Percentiles rank a stretch among this genome's conserved stretches.
Evolutionary conservation across 2,113 vertebrate species (phyloP).

Genomic region (Myiagra hebetior): DNA sequence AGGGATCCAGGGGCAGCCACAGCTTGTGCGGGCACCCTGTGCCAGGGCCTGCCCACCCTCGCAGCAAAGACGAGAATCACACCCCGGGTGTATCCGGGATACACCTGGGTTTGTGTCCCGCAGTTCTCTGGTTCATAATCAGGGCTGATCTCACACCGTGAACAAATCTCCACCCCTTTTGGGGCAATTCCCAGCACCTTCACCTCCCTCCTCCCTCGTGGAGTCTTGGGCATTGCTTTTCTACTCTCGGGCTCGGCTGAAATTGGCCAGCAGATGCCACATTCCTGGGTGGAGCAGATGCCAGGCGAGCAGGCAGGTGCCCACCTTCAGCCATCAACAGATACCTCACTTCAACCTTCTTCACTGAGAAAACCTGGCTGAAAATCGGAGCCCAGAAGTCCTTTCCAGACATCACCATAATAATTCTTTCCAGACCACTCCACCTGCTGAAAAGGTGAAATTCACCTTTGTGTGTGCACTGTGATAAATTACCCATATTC

Average conservation of each 20-base stretch:
- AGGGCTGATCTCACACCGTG: not conserved
- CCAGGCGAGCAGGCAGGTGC: not conserved
- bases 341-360: not conserved
- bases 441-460: not conserved
- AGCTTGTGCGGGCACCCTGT: not conserved
- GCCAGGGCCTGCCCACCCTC: not conserved
- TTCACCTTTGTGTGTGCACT: not conserved
- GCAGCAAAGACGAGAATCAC: rapidly evolving
- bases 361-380: not conserved
- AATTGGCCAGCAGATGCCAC: not conserved
- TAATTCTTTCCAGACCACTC: not conserved
- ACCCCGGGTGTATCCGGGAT: not conserved
- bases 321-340: not conserved
- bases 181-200: not conserved
- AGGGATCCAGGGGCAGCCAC: not conserved
- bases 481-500: not conserved
- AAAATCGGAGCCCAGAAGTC: not conserved
- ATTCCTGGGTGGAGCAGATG: not conserved
- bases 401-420: not conserved
- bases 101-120: not conserved
- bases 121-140: not conserved
- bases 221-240: not conserved
- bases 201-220: rapidly evolving
- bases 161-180: not conserved
- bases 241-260: not conserved